These are phyloP conservation scores for Carcharodon carcharias DNA, from an alignment of 2,797 vertebrate genomes.

Conservation along the genomic window DNA sequence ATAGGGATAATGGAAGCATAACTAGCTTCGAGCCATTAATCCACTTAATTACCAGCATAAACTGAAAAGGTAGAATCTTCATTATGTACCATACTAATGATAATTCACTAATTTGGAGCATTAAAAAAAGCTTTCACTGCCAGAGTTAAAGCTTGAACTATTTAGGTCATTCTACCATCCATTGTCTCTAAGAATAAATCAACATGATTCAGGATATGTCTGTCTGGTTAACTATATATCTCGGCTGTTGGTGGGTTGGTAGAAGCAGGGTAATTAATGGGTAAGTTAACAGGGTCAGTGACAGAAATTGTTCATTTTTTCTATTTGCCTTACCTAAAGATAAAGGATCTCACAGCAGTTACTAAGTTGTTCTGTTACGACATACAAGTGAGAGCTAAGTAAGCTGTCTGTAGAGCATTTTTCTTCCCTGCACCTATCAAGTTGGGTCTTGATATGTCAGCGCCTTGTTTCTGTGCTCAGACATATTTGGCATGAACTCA, in stretches of 20 bases:
- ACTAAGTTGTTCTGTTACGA: background rate
- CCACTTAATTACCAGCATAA: too few species aligned
- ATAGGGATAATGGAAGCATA: too few species aligned
- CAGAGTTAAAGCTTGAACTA: too few species aligned
- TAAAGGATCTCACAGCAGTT: too few species aligned
- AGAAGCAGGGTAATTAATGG: background rate
- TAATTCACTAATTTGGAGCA: too few species aligned
- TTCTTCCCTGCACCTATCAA: background rate
- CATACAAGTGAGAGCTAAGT: background rate
- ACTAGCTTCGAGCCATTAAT: too few species aligned
- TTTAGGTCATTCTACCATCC: too few species aligned
- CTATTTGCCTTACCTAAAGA: background rate
- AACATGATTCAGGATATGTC: background rate
- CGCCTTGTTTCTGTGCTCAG: background rate
- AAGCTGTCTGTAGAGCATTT: background rate
- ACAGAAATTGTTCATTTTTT: background rate
- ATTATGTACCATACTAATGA: too few species aligned
- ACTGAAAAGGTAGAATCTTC: too few species aligned
- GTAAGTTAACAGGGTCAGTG: background rate
- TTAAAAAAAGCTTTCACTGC: too few species aligned
- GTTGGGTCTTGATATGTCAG: background rate
- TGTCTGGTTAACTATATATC: background rate
- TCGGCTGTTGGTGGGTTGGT: background rate
- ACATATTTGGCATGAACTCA: background rate
- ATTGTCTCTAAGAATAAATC: background rate